Evolutionary conservation across 2,888 invertebrate genomes (phyloP), one percentile per base, ranked within the genome.

Genomic region (Acleris laterana): DNA sequence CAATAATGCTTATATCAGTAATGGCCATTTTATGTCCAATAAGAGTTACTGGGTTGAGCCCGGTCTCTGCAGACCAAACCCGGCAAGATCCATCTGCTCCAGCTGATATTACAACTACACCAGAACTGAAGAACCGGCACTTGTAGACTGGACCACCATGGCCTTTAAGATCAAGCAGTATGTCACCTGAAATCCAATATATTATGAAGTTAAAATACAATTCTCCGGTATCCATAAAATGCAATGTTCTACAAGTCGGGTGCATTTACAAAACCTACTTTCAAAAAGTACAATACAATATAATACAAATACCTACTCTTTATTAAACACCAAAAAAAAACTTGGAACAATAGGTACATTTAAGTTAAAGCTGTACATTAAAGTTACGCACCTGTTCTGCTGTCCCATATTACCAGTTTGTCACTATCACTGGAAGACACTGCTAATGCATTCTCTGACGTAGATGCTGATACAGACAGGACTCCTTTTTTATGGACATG

Each of bases 51-150:
- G 95, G 95, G 83, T 95, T 95, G 56, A 93, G 82, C 22, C 96
- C 96, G 32, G 94, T 93, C 74, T 95, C 95, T 0, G 95, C 95
- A 59, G 95, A 95, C 96, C 96, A 96, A 65, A 96, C 93, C 79
- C 95, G 94, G 49, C 95, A 85, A 49, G 94, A 93, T 75, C 95
- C 94, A 85, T 96, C 96, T 44, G 95, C 94, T 11, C 96, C 96
- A 25, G 94, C 95, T 51, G 94, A 94, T 59, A 96, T 79, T 0
- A 95, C 85, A 2, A 96, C 96, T 62, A 95, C 79, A 1, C 95
- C 96, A 17, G 96, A 96, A 32, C 96, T 96, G 74, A 96, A 96
- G 79, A 95, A 95, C 63, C 90, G 87, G 78, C 95, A 95, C 68
- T 93, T 94, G 83, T 96, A 95, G 5, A 95, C 93, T 69, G 96